Conservation (phyloP, 2,113 vertebrate genomes). For the Trinectes maculatus region DNA sequence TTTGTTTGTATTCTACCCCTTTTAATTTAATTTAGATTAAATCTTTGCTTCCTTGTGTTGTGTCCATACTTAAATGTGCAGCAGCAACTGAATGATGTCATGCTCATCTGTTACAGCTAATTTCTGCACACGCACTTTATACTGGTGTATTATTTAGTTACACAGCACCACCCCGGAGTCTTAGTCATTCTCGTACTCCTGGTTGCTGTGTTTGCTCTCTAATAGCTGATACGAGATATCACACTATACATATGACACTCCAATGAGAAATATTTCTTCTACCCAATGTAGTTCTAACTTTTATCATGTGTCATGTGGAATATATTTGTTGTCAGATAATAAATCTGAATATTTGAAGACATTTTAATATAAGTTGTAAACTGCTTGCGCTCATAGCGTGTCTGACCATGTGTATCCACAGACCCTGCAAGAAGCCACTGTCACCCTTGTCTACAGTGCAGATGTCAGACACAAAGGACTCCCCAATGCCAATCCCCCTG, state of each 20-base stretch:
- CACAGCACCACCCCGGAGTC: not conserved
- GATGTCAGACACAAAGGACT: constrained; percentile 88
- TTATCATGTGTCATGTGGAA: not conserved
- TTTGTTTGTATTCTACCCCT: too few relatives aligned
- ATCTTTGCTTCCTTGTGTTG: too few relatives aligned
- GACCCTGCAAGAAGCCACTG: constrained; percentile 95
- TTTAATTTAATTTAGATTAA: too few relatives aligned
- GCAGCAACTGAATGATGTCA: not conserved
- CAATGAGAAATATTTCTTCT: not conserved
- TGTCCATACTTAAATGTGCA: not conserved
- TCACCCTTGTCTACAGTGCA: constrained; percentile 90
- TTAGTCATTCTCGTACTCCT: not conserved
- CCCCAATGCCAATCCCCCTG: constrained; percentile 89
- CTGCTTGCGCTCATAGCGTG: not conserved
- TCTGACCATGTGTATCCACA: constrained; percentile 53
- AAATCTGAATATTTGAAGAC: not conserved
- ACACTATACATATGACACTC: not conserved
- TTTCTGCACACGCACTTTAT: not conserved
- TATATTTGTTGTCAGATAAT: not conserved
- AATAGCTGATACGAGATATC: not conserved
- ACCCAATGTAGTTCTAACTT: not conserved
- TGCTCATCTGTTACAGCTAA: not conserved
- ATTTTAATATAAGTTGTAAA: not conserved
- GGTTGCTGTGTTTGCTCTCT: not conserved
- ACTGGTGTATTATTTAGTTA: not conserved